Conservation (phyloP, 2,888 invertebrate genomes). For the Notodonta dromedarius region DNA sequence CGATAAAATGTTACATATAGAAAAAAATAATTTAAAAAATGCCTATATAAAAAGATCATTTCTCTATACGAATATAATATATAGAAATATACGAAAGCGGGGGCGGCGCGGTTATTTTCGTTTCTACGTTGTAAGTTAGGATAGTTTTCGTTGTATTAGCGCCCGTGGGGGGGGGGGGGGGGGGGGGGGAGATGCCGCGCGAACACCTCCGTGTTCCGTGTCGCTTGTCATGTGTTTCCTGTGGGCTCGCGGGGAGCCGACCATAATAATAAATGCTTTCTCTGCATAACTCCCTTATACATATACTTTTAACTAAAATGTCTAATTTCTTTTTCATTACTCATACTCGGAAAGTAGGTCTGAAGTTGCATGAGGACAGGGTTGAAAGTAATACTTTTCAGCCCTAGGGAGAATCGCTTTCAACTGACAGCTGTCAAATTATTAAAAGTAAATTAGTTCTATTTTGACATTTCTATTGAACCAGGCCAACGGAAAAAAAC, state of each 20-base stretch:
- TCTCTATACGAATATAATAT: slow-evolving; percentile 66
- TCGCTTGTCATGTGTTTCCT: slow-evolving; percentile 40
- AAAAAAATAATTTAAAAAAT: slow-evolving; percentile 55
- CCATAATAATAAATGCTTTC: slow-evolving; percentile 10
- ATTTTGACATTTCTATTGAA: too few relatives aligned
- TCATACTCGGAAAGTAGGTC: too few relatives aligned
- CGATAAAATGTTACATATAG: slow-evolving; percentile 73
- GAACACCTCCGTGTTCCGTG: slow-evolving; percentile 47
- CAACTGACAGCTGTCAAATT: too few relatives aligned
- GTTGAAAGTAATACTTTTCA: too few relatives aligned
- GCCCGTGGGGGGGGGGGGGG: not conserved
- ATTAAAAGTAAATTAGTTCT: too few relatives aligned
- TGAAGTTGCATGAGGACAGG: too few relatives aligned
- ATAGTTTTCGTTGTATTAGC: slow-evolving; percentile 41
- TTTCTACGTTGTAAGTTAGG: slow-evolving; percentile 58
- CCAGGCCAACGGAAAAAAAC: too few relatives aligned
- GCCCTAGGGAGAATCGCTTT: too few relatives aligned
- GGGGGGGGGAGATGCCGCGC: slow-evolving; percentile 31
- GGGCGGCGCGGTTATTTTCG: slow-evolving; percentile 56
- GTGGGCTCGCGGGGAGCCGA: slow-evolving; percentile 46
- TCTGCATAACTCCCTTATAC: too few relatives aligned
- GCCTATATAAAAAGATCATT: slow-evolving; percentile 71
- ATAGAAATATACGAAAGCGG: slow-evolving; percentile 42
- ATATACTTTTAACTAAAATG: not conserved
- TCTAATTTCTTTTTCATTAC: too few relatives aligned